These are phyloP conservation scores for Parotocinclus haroldoi DNA, from an alignment of 2,797 vertebrate species.

Conservation along the genomic window DNA sequence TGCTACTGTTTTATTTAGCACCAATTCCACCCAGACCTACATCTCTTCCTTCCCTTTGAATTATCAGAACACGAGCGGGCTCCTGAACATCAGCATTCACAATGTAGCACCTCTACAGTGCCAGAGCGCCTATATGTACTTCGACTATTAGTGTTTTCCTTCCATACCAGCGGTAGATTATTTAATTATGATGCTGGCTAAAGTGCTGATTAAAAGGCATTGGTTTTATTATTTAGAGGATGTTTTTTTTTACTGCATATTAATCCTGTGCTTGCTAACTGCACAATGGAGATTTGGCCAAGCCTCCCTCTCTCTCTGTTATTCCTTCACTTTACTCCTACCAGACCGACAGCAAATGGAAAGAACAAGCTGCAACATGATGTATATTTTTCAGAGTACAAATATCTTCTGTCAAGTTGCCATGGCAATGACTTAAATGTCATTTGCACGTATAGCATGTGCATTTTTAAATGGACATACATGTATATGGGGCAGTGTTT, in stretches of 20 bases:
- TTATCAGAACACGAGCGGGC: conserved; percentile 29
- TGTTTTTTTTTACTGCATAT: conserved; percentile 38
- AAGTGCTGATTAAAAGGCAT: conserved; percentile 31
- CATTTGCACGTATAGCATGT: background rate
- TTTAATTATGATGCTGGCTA: conserved; percentile 30
- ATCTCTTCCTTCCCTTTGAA: conserved; percentile 14
- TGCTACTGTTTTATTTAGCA: conserved; percentile 42
- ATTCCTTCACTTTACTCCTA: conserved; percentile 2
- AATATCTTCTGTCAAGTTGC: conserved; percentile 33
- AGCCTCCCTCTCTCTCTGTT: background rate
- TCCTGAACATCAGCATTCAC: conserved; percentile 3
- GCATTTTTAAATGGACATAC: too few species aligned
- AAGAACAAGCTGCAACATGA: conserved; percentile 26
- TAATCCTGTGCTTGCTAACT: conserved; percentile 29
- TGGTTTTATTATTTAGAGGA: conserved; percentile 33
- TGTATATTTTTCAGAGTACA: conserved; percentile 24
- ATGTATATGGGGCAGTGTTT: too few species aligned
- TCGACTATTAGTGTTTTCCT: conserved; percentile 3
- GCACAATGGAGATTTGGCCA: conserved; percentile 42
- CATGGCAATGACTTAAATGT: conserved; percentile 42
- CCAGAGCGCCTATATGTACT: background rate
- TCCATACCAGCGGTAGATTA: conserved; percentile 9
- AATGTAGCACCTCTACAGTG: background rate
- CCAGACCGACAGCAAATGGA: conserved; percentile 19
- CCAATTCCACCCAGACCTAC: conserved; percentile 26